Percentiles rank a stretch among this genome's conserved stretches.
These are phyloP conservation scores for Boleophthalmus pectinirostris DNA, from an alignment of 2,113 vertebrate species.

Conservation along the genomic window DNA sequence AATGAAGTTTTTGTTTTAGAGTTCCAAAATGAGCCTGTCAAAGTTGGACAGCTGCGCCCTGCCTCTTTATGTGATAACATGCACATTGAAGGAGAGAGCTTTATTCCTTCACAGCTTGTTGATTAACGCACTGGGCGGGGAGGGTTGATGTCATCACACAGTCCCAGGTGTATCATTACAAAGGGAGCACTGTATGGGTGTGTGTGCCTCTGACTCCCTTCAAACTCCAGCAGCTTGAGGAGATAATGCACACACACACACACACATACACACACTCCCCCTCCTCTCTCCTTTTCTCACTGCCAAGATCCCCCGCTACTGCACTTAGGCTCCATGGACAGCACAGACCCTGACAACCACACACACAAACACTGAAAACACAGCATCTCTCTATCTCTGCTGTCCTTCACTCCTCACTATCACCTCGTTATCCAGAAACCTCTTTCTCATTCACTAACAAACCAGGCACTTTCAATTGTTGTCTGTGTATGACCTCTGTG, in stretches of 20 bases:
- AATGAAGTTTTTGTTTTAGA: constrained; percentile 40
- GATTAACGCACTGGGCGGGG: constrained; percentile 38
- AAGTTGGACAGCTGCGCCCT: constrained; percentile 37
- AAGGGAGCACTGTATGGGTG: constrained; percentile 63
- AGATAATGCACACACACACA: constrained; percentile 47
- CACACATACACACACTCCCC: constrained; percentile 26
- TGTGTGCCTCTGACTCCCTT: constrained; percentile 26
- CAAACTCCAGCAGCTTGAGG: constrained; percentile 33
- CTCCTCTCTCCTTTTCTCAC: constrained; percentile 21
- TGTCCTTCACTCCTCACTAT: constrained; percentile 56
- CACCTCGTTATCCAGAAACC: constrained; percentile 50
- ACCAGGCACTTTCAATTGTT: constrained; percentile 48
- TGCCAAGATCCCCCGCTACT: constrained; percentile 32
- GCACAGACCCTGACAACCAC: constrained; percentile 7
- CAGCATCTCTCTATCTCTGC: constrained; percentile 56
- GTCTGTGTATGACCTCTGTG: constrained; percentile 42
- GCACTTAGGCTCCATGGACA: constrained; percentile 26
- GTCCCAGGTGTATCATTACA: constrained; percentile 74
- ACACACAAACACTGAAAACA: constrained; percentile 53
- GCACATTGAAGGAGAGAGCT: constrained; percentile 38
- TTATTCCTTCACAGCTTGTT: constrained; percentile 29
- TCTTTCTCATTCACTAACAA: constrained; percentile 61
- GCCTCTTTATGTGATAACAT: constrained; percentile 23
- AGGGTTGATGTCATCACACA: constrained; percentile 64
- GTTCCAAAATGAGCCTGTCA: constrained; percentile 28